Evolutionary conservation across 2,888 invertebrate genomes (phyloP), one percentile per base, ranked within the genome.

Genomic region (Drosophila koepferae): DNA sequence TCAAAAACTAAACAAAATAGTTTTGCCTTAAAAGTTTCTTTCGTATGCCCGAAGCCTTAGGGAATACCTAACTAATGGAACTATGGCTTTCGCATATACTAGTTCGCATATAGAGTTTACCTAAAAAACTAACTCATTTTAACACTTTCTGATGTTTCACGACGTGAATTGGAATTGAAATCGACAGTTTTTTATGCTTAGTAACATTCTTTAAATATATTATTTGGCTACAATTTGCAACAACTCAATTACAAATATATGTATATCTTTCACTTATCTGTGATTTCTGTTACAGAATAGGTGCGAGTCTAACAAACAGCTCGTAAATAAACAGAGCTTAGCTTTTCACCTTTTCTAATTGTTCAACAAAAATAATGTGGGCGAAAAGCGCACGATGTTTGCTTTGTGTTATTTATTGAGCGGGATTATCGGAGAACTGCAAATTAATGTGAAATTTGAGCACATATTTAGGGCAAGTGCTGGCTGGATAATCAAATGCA

Each of bases 401-500:
- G 53, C 46, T 14, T 38, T 43, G 28, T 18, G 31, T 62, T 61
- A 61, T 61, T 58, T 58, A 70, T 55, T 46, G 10, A 41, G 40
- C 34, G 16, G 18, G 34, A 53, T 66, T 61, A 58, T 61, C 41
- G 23, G 31, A 41, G 40, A 23, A 10, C 28, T 40, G 41, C 46
- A 46, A 46, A 63, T 74, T 43, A 23, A 41, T 64, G 61, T 48
- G 43, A 34, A 58, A 54, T 74, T 53, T 16, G 36, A 55, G n/a
- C 23, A 38, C 38, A 46, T 38, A 63, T 69, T 55, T 69, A 46
- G 54, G 59, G 54, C 41, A 63, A 74, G 49, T 56, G 71, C 62
- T 63, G 78, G 46, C 53, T 53, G 53, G 58, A 64, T 79, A 69
- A 79, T 79, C 79, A 69, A 74, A 79, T 74, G 61, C 44, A 62